Base-by-base conservation (phyloP, 2,113 vertebrate genomes). In the Sinocyclocheilus rhinocerous region DNA sequence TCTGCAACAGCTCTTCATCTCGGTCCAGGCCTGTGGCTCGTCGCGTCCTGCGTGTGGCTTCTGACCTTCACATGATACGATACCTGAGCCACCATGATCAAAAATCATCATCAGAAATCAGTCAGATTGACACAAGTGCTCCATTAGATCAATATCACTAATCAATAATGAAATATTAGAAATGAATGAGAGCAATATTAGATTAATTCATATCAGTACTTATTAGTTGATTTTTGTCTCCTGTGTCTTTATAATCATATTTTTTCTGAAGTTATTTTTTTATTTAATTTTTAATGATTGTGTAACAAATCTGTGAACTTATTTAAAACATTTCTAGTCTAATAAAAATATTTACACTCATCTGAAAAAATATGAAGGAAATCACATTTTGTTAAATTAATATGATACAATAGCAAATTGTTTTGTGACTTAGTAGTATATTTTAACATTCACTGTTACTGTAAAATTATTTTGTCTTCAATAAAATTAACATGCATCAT, bases 31-130 rank as follows among this genome's bases (percentile, higher is more conserved):
- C 8, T 81, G 22, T 81, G 39, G 22, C 26, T 81, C 79, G 6
- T 81, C 8, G 15, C 4, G 4, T 48, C 79, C 79, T 81, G 79
- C 1, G n/a, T 81, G n/a, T 81, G 79, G 79, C 8, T 65, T 45
- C n/a, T 81, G 59, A 81, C 36, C n/a, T 11, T 29, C 15, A 65
- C 42, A 6, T 26, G 59, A 81, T 24, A 59, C 36, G 1, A 52
- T 9, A 18, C 29, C 29, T 33, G 29, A 33, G 29, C 29, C 11
- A 15, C 24, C 3, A 5, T 29, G 6, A 67, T 15, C 16, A 20
- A 36, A 69, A 18, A 22, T 72, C 69, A 72, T 5, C 8, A 33
- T 33, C 52, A 79, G 3, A n/a, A 61, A 16, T 72, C 8, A 0
- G 9, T 70, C 39, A 10, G 1, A 70, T 18, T 9, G 3, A 36